These are phyloP conservation scores for Hydriomena furcata DNA, from an alignment of 2,888 invertebrate species.

Conservation along the genomic window DNA sequence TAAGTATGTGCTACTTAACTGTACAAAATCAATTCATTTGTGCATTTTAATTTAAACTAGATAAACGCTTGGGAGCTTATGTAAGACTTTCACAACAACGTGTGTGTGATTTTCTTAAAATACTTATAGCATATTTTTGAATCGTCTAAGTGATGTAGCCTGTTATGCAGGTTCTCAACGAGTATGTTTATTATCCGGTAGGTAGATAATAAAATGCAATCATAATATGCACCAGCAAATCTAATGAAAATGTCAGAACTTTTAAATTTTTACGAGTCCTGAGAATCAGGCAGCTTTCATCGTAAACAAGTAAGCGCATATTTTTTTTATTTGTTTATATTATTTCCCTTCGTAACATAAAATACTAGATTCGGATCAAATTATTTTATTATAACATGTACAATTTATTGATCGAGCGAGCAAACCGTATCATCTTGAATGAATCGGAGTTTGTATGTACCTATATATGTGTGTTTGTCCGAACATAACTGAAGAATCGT, in stretches of 20 bases:
- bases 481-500: no score
- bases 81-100: background rate
- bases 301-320: background rate
- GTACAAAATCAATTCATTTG: conserved; percentile 25
- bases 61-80: conserved; percentile 1
- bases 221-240: conserved; percentile 13
- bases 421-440: no score
- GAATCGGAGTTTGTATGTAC: no score
- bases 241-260: conserved; percentile 18
- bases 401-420: no score
- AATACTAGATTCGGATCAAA: no score
- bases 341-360: no score
- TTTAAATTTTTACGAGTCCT: conserved; percentile 10
- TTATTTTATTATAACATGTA: no score
- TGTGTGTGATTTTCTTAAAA: background rate
- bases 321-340: no score
- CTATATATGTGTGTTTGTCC: no score
- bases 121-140: conserved; percentile 10
- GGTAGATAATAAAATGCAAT: conserved; percentile 13
- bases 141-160: conserved; percentile 7
- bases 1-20: conserved; percentile 20
- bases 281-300: conserved; percentile 1
- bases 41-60: background rate
- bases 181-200: conserved; percentile 8
- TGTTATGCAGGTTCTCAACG: conserved; percentile 4